phyloP scores from a whole-genome alignment of 2,797 vertebrate species.

The Oreonectes daqikongensis region DNA sequence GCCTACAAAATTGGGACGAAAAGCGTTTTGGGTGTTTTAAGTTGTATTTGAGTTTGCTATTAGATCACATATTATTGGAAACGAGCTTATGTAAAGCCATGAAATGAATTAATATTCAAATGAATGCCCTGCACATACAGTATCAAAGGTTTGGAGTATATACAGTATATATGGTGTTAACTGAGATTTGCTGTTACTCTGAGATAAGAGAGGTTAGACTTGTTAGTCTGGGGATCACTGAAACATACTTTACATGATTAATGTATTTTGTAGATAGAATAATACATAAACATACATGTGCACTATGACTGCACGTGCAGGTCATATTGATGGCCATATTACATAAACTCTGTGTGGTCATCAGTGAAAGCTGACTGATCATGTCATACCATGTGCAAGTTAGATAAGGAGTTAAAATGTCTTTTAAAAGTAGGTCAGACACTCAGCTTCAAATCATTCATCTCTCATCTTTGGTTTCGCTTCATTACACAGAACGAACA shows the following conservation, averaged over 20 bases:
- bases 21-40: conserved; percentile 29
- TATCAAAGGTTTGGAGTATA: conserved; percentile 41
- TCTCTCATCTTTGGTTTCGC: conserved; percentile 58
- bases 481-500: conserved; percentile 56
- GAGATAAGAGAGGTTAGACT: conserved; percentile 1
- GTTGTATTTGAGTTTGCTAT: conserved; percentile 40
- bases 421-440: conserved; percentile 56
- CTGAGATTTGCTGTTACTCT: conserved; percentile 37
- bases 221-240: conserved; percentile 11
- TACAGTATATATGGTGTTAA: conserved; percentile 12
- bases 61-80: conserved; percentile 26
- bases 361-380: neutral
- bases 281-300: neutral
- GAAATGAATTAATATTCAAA: conserved; percentile 40
- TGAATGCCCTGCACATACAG: conserved; percentile 30
- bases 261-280: neutral
- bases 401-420: conserved; percentile 37
- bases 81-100: conserved; percentile 23
- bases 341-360: neutral
- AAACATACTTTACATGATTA: conserved; percentile 20
- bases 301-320: neutral
- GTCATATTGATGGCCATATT: neutral
- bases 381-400: conserved; percentile 20
- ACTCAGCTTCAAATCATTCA: conserved; percentile 39
- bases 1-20: conserved; percentile 37